These are phyloP conservation scores for Athripsodes cinereus DNA, from an alignment of 2,888 invertebrate species.

Conservation along the genomic window DNA sequence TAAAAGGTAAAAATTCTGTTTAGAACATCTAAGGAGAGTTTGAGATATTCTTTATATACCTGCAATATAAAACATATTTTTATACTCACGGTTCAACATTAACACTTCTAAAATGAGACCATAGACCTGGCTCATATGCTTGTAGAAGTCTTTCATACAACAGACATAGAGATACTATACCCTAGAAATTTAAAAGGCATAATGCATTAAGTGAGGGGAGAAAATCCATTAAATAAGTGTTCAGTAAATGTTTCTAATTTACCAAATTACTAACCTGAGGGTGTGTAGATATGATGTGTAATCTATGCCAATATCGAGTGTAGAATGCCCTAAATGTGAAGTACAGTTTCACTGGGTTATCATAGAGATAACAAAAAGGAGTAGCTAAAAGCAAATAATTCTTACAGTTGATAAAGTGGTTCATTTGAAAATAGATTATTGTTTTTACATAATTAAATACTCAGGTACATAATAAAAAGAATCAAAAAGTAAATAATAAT, in stretches of 20 bases:
- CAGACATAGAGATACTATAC: constrained; percentile 83
- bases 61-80: too few species aligned
- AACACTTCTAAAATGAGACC: constrained; percentile 84
- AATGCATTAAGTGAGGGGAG: not conserved
- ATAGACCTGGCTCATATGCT: constrained; percentile 83
- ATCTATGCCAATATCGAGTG: constrained; percentile 82
- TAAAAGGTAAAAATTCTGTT: too few species aligned
- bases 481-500: too few species aligned
- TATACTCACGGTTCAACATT: constrained; percentile 84
- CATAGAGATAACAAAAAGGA: constrained; percentile 89
- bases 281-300: constrained; percentile 89
- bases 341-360: constrained; percentile 81
- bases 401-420: not conserved
- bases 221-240: not conserved
- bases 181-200: constrained; percentile 40
- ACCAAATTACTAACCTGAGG: constrained; percentile 54
- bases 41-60: too few species aligned
- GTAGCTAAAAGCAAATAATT: constrained; percentile 60
- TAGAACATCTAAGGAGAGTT: too few species aligned
- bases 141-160: constrained; percentile 86
- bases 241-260: not conserved
- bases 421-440: not conserved
- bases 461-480: too few species aligned
- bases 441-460: not conserved
- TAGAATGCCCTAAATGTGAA: constrained; percentile 89